phyloP scores from a whole-genome alignment of 2,888 invertebrate genomes.

The Calephelis perditalis region DNA sequence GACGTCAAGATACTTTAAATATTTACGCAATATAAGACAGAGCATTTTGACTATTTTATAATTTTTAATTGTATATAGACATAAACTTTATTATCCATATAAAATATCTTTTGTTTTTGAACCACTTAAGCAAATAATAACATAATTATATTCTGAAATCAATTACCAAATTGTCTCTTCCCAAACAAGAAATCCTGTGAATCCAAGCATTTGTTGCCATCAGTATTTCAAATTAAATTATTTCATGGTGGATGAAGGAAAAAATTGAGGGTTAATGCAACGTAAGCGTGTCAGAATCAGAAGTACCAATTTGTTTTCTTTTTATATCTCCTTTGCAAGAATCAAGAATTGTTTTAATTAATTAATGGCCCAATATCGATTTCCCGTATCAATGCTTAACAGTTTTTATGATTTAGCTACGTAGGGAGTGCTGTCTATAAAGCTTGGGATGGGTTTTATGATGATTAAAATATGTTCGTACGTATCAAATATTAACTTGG shows the following conservation, averaged over 20 bases:
- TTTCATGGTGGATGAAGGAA: constrained; percentile 66
- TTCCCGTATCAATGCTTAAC: constrained; percentile 24
- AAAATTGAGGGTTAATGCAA: constrained; percentile 50
- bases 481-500: constrained; percentile 22
- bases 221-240: constrained; percentile 69
- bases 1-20: too few species aligned
- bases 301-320: constrained; percentile 5
- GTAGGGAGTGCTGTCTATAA: constrained; percentile 29
- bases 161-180: constrained; percentile 15
- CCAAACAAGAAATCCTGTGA: constrained; percentile 16
- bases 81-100: too few species aligned
- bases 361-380: constrained; percentile 23
- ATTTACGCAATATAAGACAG: too few species aligned
- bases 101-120: too few species aligned
- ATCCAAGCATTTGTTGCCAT: constrained; percentile 56
- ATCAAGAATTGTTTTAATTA: constrained; percentile 26
- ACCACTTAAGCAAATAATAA: constrained; percentile 9
- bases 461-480: constrained; percentile 33
- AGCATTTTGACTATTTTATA: too few species aligned
- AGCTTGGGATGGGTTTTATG: constrained; percentile 31
- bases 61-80: too few species aligned
- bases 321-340: constrained; percentile 25
- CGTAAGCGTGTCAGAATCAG: constrained; percentile 11
- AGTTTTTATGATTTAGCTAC: constrained; percentile 30
- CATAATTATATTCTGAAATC: constrained; percentile 15